Evolutionary conservation across 2,113 vertebrate species (phyloP).

Genomic region (Microtus pennsylvanicus): DNA sequence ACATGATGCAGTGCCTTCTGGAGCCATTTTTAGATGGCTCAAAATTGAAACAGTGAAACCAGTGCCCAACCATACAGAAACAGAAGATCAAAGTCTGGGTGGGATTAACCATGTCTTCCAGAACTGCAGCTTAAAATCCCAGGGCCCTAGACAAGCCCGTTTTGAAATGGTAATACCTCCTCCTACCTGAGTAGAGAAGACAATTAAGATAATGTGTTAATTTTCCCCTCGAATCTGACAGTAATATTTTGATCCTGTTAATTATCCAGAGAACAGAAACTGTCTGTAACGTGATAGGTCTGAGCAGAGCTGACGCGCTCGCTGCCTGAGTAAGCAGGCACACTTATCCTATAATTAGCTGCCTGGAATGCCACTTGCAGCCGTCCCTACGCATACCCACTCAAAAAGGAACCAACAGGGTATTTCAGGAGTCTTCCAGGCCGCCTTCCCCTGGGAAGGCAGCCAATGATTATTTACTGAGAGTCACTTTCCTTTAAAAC

Average conservation of each 20-base stretch:
- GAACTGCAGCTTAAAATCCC: conserved; percentile 86
- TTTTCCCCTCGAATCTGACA: conserved; percentile 88
- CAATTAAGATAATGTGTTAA: conserved; percentile 92
- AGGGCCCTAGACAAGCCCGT: conserved; percentile 84
- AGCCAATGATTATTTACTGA: conserved; percentile 74
- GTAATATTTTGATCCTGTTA: conserved; percentile 91
- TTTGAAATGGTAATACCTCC: conserved; percentile 89
- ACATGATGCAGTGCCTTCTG: conserved; percentile 66
- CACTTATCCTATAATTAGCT: conserved; percentile 93
- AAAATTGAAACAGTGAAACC: conserved; percentile 84
- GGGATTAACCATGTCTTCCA: conserved; percentile 87
- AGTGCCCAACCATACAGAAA: conserved; percentile 84
- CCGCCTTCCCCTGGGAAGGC: conserved; percentile 54
- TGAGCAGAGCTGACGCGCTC: conserved; percentile 84
- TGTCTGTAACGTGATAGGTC: conserved; percentile 87
- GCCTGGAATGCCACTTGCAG: conserved; percentile 88
- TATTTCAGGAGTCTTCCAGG: neutral
- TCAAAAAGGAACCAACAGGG: conserved; percentile 63
- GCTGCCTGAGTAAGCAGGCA: conserved; percentile 88
- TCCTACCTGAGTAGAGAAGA: conserved; percentile 90
- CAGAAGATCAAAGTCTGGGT: conserved; percentile 88
- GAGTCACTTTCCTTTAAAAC: conserved; percentile 67
- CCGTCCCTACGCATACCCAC: conserved; percentile 80
- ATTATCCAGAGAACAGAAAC: conserved; percentile 89
- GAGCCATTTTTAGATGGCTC: conserved; percentile 86